Percentiles rank a stretch among this genome's conserved stretches.
phyloP scores from a whole-genome alignment of 2,888 invertebrate species.

The Aphodius granarius region DNA sequence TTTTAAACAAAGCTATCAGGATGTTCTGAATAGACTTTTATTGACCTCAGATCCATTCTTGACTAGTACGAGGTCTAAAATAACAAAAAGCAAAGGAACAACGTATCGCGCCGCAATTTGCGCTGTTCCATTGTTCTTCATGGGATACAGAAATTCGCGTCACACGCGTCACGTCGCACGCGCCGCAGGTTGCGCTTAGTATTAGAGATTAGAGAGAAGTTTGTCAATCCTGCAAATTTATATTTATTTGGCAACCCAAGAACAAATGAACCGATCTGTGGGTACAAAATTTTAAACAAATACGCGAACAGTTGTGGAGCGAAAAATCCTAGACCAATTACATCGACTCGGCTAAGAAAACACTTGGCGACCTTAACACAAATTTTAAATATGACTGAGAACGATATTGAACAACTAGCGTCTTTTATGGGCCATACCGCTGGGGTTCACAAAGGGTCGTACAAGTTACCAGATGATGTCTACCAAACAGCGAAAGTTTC shows the following conservation, averaged over 20 bases:
- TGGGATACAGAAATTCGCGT: too few relatives aligned
- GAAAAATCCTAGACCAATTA: conserved; percentile 1
- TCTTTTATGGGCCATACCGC: conserved; percentile 36
- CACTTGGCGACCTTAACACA: conserved; percentile 38
- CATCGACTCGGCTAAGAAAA: conserved; percentile 3
- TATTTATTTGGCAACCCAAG: conserved; percentile 9
- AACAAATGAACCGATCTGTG: not conserved
- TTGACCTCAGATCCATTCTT: too few relatives aligned
- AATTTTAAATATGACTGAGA: conserved; percentile 32
- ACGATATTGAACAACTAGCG: conserved; percentile 35
- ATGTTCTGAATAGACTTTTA: too few relatives aligned
- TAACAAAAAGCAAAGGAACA: too few relatives aligned
- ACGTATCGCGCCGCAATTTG: too few relatives aligned
- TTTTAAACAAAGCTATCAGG: not conserved
- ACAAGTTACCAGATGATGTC: conserved; percentile 30
- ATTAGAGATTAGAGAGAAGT: too few relatives aligned
- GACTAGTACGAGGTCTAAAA: too few relatives aligned
- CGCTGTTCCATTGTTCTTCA: too few relatives aligned
- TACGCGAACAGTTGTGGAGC: not conserved
- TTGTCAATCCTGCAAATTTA: too few relatives aligned
- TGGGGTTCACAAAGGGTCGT: conserved; percentile 29
- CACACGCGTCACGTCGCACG: too few relatives aligned
- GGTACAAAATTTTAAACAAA: not conserved
- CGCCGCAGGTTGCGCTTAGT: too few relatives aligned
- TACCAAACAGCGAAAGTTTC: conserved; percentile 35